phyloP scores from a whole-genome alignment of 2,797 vertebrate species.

The Ficedula albicollis region DNA sequence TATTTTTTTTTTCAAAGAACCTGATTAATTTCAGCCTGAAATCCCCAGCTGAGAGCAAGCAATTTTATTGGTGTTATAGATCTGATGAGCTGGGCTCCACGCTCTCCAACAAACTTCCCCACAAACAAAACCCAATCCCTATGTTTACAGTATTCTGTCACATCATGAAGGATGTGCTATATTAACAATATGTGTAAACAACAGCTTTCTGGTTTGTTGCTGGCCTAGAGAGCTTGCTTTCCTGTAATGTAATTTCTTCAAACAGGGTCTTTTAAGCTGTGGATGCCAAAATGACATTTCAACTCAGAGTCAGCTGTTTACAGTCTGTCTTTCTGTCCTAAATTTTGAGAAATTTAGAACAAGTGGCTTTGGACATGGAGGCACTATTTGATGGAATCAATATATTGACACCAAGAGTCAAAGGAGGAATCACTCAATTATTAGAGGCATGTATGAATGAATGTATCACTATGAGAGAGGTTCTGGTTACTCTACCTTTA shows the following conservation, averaged over 20 bases:
- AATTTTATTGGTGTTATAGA: not conserved
- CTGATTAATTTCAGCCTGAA: not conserved
- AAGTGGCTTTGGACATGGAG: not conserved
- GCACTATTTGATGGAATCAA: not conserved
- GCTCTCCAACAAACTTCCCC: not conserved
- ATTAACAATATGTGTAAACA: not conserved
- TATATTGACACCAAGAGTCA: not conserved
- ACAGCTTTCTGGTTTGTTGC: not conserved
- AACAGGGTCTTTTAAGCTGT: not conserved
- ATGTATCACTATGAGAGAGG: not conserved
- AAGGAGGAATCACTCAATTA: not conserved
- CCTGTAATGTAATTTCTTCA: not conserved
- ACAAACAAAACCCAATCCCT: not conserved
- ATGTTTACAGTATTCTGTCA: not conserved
- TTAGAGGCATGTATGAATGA: not conserved
- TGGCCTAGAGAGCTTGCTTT: not conserved
- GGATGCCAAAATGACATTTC: not conserved
- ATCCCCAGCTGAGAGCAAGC: not conserved
- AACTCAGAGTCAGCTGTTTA: not conserved
- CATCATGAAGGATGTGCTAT: not conserved
- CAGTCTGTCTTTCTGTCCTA: not conserved
- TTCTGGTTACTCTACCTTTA: not conserved
- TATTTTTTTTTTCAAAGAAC: not conserved
- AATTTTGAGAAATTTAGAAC: not conserved
- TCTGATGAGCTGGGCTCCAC: not conserved